Percentiles rank a stretch among this genome's conserved stretches.
Evolutionary conservation across 1,140 invertebrate species (phyloP).

Genomic region (Zaprionus gabonicus): DNA sequence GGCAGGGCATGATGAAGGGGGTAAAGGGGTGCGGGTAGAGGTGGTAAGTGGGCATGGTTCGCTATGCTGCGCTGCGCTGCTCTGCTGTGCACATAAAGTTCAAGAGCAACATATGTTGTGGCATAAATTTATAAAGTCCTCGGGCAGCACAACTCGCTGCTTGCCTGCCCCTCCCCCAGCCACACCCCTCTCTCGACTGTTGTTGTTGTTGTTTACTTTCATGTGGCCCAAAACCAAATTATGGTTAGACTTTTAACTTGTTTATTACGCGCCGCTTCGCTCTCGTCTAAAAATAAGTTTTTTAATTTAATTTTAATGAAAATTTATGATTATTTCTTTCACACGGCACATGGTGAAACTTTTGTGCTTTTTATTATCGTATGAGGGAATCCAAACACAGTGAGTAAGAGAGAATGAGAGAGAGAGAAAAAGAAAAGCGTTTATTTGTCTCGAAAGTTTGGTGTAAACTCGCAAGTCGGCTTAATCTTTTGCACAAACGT

Average conservation of each 20-base stretch:
- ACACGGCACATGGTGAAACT: conserved; percentile 47
- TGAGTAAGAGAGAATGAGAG: neutral
- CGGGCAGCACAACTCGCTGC: conserved; percentile 10
- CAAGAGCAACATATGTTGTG: conserved; percentile 75
- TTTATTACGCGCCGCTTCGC: conserved; percentile 62
- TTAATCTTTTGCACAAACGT: conserved; percentile 56
- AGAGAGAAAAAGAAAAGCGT: conserved; percentile 14
- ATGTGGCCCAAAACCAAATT: conserved; percentile 69
- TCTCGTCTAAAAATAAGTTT: conserved; percentile 59
- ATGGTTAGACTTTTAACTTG: conserved; percentile 83
- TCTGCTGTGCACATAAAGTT: conserved; percentile 51
- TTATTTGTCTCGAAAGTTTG: conserved; percentile 64
- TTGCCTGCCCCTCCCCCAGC: neutral
- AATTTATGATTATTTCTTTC: conserved; percentile 79
- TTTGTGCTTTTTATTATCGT: conserved; percentile 11
- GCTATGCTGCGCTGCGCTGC: conserved; percentile 16
- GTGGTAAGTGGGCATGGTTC: neutral
- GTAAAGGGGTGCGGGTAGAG: neutral
- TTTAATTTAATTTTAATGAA: conserved; percentile 81
- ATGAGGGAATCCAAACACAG: neutral
- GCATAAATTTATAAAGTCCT: conserved; percentile 72
- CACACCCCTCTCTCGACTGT: neutral
- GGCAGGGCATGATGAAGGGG: too few species aligned
- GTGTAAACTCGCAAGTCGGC: conserved; percentile 44
- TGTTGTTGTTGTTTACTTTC: conserved; percentile 57